Evolutionary conservation across 2,888 invertebrate genomes (phyloP).

Genomic region (Artemia sinica): DNA sequence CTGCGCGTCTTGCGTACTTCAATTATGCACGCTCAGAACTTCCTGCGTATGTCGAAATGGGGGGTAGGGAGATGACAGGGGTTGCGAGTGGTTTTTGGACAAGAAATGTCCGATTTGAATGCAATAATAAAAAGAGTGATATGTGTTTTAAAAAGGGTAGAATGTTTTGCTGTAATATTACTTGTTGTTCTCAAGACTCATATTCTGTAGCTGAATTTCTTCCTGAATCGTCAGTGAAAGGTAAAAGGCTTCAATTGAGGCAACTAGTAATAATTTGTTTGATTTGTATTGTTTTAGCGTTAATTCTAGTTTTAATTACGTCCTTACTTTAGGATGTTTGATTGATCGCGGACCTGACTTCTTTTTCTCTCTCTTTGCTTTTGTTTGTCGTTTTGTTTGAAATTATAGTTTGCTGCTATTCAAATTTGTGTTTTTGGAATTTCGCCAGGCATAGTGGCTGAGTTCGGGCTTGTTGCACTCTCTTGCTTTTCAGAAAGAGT

Average conservation of each 20-base stretch:
- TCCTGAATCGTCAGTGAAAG: neutral
- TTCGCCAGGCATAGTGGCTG: no score
- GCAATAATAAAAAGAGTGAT: neutral
- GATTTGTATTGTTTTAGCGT: neutral
- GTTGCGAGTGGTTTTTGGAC: conserved; percentile 11
- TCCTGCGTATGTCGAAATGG: conserved; percentile 12
- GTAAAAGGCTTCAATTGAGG: neutral
- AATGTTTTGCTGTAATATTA: neutral
- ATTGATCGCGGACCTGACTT: no score
- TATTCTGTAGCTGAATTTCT: conserved; percentile 3
- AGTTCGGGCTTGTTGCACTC: no score
- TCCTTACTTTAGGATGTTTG: neutral
- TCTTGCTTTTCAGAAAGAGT: no score
- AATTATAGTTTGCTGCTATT: no score
- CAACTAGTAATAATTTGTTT: conserved; percentile 6
- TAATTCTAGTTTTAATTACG: neutral
- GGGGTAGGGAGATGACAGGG: neutral
- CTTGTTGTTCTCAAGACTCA: neutral
- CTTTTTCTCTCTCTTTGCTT: no score
- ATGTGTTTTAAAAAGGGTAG: neutral
- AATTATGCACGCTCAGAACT: neutral
- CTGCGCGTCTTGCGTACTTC: conserved; percentile 6
- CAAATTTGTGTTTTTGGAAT: no score
- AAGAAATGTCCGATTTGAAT: neutral
- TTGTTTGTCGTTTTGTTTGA: no score